Percentiles rank a stretch among this genome's conserved stretches.
Evolutionary conservation across 1,140 invertebrate species (phyloP).

Genomic region (Belonocnema kinseyi): DNA sequence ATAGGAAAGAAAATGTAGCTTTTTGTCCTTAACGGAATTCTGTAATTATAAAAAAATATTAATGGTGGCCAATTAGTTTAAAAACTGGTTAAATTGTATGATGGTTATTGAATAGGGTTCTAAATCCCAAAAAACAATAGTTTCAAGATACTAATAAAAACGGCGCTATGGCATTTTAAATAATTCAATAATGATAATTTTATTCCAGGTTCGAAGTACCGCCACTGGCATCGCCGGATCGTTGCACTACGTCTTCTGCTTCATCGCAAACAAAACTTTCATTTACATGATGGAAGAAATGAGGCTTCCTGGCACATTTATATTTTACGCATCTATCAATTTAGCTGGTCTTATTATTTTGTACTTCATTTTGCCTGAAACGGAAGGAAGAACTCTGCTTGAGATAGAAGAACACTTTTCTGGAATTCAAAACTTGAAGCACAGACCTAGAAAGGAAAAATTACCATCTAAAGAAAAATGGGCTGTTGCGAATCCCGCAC

Average conservation of each 20-base stretch:
- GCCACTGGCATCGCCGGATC: slow-evolving; percentile 83
- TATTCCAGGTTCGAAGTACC: slow-evolving; percentile 79
- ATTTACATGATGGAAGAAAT: slow-evolving; percentile 79
- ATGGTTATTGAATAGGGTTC: too few relatives aligned
- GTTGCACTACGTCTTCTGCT: slow-evolving; percentile 83
- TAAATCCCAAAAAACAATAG: too few relatives aligned
- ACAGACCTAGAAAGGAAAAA: slow-evolving; percentile 60
- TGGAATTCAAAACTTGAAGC: slow-evolving; percentile 75
- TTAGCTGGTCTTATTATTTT: slow-evolving; percentile 79
- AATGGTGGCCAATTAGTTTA: too few relatives aligned
- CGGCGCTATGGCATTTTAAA: too few relatives aligned
- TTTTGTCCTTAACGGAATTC: too few relatives aligned
- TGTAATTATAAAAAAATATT: too few relatives aligned
- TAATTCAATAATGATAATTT: slow-evolving; percentile 21
- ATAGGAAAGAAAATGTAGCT: too few relatives aligned
- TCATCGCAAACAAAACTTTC: slow-evolving; percentile 84
- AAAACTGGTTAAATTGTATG: too few relatives aligned
- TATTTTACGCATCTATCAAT: slow-evolving; percentile 80
- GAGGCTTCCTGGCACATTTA: slow-evolving; percentile 82
- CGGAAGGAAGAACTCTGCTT: slow-evolving; percentile 86
- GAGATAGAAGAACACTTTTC: slow-evolving; percentile 85
- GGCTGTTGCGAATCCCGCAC: slow-evolving; percentile 65
- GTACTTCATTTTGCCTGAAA: slow-evolving; percentile 83
- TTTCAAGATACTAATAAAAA: too few relatives aligned
- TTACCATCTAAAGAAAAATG: slow-evolving; percentile 67